Base-by-base conservation (phyloP, 2,888 invertebrate species). In the Norana najaformis region DNA sequence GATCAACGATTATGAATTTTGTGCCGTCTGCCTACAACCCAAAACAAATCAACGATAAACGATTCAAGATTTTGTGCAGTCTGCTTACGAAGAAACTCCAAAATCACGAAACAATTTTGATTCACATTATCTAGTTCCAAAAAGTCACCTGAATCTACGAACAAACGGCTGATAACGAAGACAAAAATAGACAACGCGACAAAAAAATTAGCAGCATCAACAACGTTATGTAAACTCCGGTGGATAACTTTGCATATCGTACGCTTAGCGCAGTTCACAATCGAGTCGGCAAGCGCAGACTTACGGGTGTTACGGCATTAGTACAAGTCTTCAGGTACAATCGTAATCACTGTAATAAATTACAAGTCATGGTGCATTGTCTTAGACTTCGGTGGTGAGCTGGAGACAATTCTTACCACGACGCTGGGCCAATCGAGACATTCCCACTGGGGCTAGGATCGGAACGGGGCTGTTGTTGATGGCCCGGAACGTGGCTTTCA, bases 381-480 rank as follows among this genome's bases (percentile, higher is more conserved):
- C 23, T 47, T 88, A 94, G 90, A 95, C 94, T 38, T 94, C 95
- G 69, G 95, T 95, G 85, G 94, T 94, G 91, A 93, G 93, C 92
- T 94, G 94, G 83, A 96, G 96, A 92, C 96, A 95, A 69, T 96
- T 96, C 93, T 96, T 96, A 90, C 96, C 97, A 93, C 99, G 96
- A 91, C 99, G 96, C 94, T 98, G 97, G 37, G 99, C 99, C 92
- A 99, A 96, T 93, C 97, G 97, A 0, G 98, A 99, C 95, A 98
- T 97, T 69, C 97, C 97, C 18, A 99, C 98, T 0, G 98, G 95
- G 13, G 98, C 98, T 91, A 99, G 96, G 18, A 96, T 96, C 16
- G 91, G 92, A 23, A 96, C 95, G 2, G 98, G 98, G 89, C 90
- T 97, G 90, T 96, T 96, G 89, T 97, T 97, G 95, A 98, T 97